Conservation (phyloP, 2,888 invertebrate genomes). For the Ditula angustiorana region DNA sequence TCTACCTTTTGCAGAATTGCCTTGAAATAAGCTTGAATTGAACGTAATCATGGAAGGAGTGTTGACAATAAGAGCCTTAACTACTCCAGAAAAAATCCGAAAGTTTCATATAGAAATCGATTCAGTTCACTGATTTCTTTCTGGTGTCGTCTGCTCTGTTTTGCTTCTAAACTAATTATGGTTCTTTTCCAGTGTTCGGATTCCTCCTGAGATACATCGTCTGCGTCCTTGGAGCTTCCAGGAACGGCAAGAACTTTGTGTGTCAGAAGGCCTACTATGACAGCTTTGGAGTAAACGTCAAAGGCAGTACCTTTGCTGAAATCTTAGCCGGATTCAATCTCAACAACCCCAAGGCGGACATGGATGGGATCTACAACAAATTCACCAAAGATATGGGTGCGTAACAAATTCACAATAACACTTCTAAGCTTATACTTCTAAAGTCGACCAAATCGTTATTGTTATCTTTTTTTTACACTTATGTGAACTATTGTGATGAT, state of each 20-base stretch:
- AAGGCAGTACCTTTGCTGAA: neutral
- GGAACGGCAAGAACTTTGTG: conserved; percentile 20
- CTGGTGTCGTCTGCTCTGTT: no score
- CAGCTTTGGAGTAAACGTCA: conserved; percentile 9
- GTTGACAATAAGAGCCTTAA: no score
- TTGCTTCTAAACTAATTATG: neutral
- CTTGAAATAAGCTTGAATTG: no score
- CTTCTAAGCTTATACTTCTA: neutral
- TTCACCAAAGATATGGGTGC: conserved; percentile 12
- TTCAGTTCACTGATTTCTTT: no score
- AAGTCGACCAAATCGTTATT: no score
- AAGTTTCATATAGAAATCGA: no score
- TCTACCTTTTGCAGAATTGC: no score
- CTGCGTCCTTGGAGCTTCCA: neutral
- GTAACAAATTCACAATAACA: neutral
- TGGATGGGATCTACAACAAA: neutral
- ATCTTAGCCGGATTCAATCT: conserved; percentile 2
- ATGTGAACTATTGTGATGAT: no score
- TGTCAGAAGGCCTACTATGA: conserved; percentile 7
- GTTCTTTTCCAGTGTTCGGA: conserved; percentile 5
- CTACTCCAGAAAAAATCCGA: no score
- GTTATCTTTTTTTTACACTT: no score
- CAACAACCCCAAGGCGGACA: neutral
- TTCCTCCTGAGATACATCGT: conserved; percentile 6
- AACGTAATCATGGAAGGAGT: no score